Evolutionary conservation across 2,888 invertebrate genomes (phyloP).

Genomic region (Formica aserva): DNA sequence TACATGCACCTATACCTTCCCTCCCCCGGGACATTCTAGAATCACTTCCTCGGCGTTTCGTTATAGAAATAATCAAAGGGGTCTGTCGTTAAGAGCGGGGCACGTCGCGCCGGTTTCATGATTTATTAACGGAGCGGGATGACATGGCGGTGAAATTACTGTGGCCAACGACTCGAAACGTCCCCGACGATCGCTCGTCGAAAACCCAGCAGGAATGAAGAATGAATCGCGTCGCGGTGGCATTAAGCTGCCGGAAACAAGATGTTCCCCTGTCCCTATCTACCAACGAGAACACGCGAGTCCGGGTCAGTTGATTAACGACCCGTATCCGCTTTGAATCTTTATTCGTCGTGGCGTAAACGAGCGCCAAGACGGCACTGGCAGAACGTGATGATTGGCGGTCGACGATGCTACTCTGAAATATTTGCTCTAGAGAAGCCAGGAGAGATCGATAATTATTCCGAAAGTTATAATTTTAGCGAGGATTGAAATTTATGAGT

Average conservation of each 20-base stretch:
- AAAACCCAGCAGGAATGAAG: constrained; percentile 2
- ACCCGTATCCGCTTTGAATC: constrained; percentile 40
- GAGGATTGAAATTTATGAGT: background rate
- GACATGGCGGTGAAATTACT: constrained; percentile 69
- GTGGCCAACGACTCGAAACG: constrained; percentile 70
- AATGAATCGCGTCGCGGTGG: constrained; percentile 10
- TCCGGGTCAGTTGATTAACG: constrained; percentile 42
- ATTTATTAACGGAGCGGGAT: constrained; percentile 49
- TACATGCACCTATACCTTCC: background rate
- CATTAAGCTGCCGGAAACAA: constrained; percentile 73
- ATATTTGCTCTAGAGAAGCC: background rate
- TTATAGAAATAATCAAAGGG: constrained; percentile 28
- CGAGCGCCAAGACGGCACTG: background rate
- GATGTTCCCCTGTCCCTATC: constrained; percentile 2
- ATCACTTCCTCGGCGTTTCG: background rate
- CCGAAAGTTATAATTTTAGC: background rate
- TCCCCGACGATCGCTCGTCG: constrained; percentile 57
- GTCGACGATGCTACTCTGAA: background rate
- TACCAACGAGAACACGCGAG: background rate
- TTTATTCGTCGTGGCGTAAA: constrained; percentile 20
- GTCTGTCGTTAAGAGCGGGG: constrained; percentile 19
- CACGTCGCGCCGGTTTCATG: constrained; percentile 4
- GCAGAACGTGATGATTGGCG: constrained; percentile 17
- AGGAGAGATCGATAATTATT: constrained; percentile 19
- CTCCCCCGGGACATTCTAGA: background rate